These are phyloP conservation scores for Danionella dracula DNA, from an alignment of 2,797 vertebrate genomes.

Conservation along the genomic window DNA sequence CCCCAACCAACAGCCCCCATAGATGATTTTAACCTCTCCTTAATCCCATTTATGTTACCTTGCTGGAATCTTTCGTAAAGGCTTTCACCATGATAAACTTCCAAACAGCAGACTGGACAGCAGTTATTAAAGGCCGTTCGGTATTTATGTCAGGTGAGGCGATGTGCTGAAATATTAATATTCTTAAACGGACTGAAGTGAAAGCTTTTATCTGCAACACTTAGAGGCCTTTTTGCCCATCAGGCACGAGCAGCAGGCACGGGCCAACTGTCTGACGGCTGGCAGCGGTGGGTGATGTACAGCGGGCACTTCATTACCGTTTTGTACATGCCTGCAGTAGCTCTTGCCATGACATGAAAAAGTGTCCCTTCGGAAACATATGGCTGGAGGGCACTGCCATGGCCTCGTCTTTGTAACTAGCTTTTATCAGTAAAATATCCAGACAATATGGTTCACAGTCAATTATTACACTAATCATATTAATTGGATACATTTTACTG, in stretches of 20 bases:
- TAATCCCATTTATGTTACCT: conserved; percentile 87
- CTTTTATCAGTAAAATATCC: background rate
- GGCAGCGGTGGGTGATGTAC: conserved; percentile 60
- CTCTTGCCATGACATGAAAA: conserved; percentile 66
- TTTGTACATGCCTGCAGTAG: conserved; percentile 57
- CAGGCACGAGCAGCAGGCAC: conserved; percentile 62
- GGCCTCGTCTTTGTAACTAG: background rate
- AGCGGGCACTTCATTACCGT: conserved; percentile 64
- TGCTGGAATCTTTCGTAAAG: conserved; percentile 75
- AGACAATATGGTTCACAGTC: too few species aligned
- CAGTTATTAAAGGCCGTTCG: conserved; percentile 67
- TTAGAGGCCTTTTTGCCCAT: conserved; percentile 53
- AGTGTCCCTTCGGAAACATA: conserved; percentile 39
- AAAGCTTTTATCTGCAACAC: conserved; percentile 71
- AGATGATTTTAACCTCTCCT: conserved; percentile 88
- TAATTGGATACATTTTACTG: too few species aligned
- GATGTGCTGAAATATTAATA: conserved; percentile 75
- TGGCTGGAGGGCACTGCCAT: conserved; percentile 7
- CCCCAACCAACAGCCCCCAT: conserved; percentile 71
- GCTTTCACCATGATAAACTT: conserved; percentile 79
- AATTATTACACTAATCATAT: too few species aligned
- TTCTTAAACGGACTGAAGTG: conserved; percentile 76
- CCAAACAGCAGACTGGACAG: conserved; percentile 75
- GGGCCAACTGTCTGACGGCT: conserved; percentile 17
- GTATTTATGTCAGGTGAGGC: conserved; percentile 78